Conservation (phyloP, 2,888 invertebrate genomes). For the Hypomecis punctinalis region DNA sequence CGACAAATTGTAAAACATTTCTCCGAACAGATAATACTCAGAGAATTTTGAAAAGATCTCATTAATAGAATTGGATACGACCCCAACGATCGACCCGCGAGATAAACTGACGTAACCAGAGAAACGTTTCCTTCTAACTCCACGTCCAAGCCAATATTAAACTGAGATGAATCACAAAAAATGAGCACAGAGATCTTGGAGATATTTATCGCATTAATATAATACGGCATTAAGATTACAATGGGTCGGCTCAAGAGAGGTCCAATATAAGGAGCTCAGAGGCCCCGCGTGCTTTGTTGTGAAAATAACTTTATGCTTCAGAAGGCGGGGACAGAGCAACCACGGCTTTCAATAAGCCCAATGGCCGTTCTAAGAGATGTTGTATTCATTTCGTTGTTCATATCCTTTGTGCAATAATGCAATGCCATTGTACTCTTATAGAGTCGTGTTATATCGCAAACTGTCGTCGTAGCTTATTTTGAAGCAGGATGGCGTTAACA, state of each 20-base stretch:
- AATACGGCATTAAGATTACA: slow-evolving; percentile 84
- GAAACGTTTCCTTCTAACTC: slow-evolving; percentile 63
- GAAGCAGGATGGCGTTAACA: slow-evolving; percentile 44
- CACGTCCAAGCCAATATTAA: slow-evolving; percentile 74
- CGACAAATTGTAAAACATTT: slow-evolving; percentile 30
- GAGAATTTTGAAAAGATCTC: slow-evolving; percentile 61
- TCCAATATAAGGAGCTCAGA: slow-evolving; percentile 82
- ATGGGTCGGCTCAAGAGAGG: slow-evolving; percentile 81
- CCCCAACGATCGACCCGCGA: slow-evolving; percentile 63
- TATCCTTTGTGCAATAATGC: slow-evolving; percentile 74
- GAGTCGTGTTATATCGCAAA: slow-evolving; percentile 42
- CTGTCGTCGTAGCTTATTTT: slow-evolving; percentile 42
- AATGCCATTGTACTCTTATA: slow-evolving; percentile 60
- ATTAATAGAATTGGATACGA: slow-evolving; percentile 71
- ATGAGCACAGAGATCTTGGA: slow-evolving; percentile 70
- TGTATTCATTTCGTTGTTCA: slow-evolving; percentile 68
- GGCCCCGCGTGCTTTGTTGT: slow-evolving; percentile 79
- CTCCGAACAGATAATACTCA: slow-evolving; percentile 48
- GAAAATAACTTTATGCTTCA: slow-evolving; percentile 83
- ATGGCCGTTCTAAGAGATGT: slow-evolving; percentile 71
- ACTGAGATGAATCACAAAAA: slow-evolving; percentile 71
- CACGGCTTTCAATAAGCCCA: slow-evolving; percentile 78
- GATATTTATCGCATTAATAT: slow-evolving; percentile 85
- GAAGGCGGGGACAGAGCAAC: slow-evolving; percentile 74
- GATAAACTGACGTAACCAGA: slow-evolving; percentile 73